Evolutionary conservation across 2,888 invertebrate genomes (phyloP), one percentile per base, ranked within the genome.

Genomic region (Sminthurinus aureus): DNA sequence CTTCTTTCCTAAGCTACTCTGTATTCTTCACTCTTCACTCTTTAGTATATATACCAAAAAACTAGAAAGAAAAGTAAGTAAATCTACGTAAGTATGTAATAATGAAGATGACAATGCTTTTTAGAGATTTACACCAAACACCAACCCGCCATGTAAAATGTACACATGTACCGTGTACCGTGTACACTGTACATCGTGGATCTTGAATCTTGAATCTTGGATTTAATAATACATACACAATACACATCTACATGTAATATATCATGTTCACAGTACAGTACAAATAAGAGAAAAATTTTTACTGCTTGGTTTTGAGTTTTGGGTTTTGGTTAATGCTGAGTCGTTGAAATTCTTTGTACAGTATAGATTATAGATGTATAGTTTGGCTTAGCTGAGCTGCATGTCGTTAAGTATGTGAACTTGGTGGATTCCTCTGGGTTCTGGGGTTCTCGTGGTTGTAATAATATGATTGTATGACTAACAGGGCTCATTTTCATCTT

Each of bases 31-130:
- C 9, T n/a, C n/a, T n/a, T n/a, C n/a, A n/a, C n/a, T n/a, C n/a
- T n/a, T n/a, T n/a, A n/a, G n/a, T n/a, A n/a, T n/a, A n/a, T n/a
- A n/a, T n/a, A n/a, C n/a, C n/a, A n/a, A n/a, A n/a, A 15, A 15
- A 58, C 52, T 20, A 58, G 0, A 75, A 74, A n/a, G 50, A n/a
- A 51, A 20, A 75, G 9, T 58, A 50, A 76, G 9, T 76, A 15
- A 18, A 50, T 51, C 38, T 26, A 66, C 69, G 71, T n/a, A 22
- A 8, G 20, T 79, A 79, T 22, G 67, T 79, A 78, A 79, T 79
- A 79, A 79, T 79, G 79, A 79, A 50, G 69, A 79, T 79, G 79
- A 79, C 79, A 69, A 79, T 69, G 79, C 79, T 79, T 50, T 79
- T 79, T 79, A 38, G 38, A 38, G 38, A 38, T 38, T 38, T 38